These are phyloP conservation scores for Pelobates cultripes DNA, from an alignment of 2,797 vertebrate species.

Conservation along the genomic window DNA sequence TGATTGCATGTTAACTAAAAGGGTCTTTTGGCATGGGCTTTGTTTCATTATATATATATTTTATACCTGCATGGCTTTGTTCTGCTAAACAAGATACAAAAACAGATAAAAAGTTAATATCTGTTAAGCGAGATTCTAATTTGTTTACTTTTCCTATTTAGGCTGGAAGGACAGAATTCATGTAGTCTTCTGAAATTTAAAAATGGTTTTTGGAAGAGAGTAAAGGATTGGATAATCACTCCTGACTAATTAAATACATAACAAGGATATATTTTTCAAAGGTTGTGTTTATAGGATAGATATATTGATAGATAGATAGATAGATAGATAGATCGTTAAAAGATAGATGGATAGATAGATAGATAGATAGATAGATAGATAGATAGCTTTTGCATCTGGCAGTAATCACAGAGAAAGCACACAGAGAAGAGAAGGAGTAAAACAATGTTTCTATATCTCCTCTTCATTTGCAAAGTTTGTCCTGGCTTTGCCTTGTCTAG, in stretches of 20 bases:
- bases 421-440: too few relatives aligned
- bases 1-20: background rate
- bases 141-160: slow-evolving; percentile 36
- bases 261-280: slow-evolving; percentile 34
- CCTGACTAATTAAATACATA: slow-evolving; percentile 27
- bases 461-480: too few relatives aligned
- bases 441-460: too few relatives aligned
- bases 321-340: too few relatives aligned
- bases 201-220: slow-evolving; percentile 20
- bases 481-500: too few relatives aligned
- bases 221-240: slow-evolving; percentile 42
- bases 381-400: too few relatives aligned
- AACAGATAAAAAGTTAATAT: slow-evolving; percentile 35
- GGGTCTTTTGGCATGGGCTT: background rate
- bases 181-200: slow-evolving; percentile 29
- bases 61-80: too few relatives aligned
- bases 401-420: too few relatives aligned
- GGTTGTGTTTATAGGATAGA: background rate
- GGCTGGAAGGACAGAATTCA: slow-evolving; percentile 22
- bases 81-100: background rate
- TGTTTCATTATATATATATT: too few relatives aligned
- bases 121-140: slow-evolving; percentile 28
- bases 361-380: too few relatives aligned
- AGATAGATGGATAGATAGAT: too few relatives aligned
- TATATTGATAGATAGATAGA: too few relatives aligned